phyloP scores from a whole-genome alignment of 2,113 vertebrate genomes.

The Oplegnathus fasciatus region DNA sequence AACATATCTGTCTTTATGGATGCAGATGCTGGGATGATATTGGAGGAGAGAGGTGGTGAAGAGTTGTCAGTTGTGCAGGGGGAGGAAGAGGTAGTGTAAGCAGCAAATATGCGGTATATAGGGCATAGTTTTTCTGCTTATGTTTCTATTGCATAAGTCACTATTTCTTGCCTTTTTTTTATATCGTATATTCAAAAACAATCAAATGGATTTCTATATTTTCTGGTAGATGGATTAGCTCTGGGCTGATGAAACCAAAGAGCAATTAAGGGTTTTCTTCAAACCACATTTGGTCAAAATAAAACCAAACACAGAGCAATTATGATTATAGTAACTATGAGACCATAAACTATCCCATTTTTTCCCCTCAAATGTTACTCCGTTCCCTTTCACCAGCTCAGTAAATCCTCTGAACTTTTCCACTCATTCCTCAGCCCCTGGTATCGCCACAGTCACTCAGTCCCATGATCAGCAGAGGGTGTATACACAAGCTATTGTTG shows the following conservation, averaged over 20 bases:
- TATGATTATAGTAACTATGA: slow-evolving; percentile 7
- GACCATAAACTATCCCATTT: neutral
- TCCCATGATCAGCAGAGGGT: slow-evolving; percentile 51
- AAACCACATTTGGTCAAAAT: slow-evolving; percentile 33
- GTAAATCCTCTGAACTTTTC: slow-evolving; percentile 42
- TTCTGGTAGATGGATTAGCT: neutral
- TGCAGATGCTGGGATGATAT: neutral
- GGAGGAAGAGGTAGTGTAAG: neutral
- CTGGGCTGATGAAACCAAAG: slow-evolving; percentile 32
- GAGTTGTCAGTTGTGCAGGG: slow-evolving; percentile 32
- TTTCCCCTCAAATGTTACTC: neutral
- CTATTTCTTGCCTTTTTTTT: neutral
- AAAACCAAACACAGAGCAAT: slow-evolving; percentile 24
- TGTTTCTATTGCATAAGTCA: neutral
- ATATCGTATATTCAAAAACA: neutral
- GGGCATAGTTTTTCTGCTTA: neutral
- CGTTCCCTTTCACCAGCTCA: neutral
- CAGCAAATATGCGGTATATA: neutral
- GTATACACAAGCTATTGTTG: slow-evolving; percentile 43
- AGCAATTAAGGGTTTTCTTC: slow-evolving; percentile 4
- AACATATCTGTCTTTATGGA: slow-evolving; percentile 64
- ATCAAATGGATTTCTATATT: neutral
- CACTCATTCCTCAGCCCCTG: slow-evolving; percentile 38
- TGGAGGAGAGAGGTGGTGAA: slow-evolving; percentile 20
- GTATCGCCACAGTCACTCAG: slow-evolving; percentile 26